phyloP scores from a whole-genome alignment of 92 coral and sea anemone genomes.

The Epizoanthus stellaris region DNA sequence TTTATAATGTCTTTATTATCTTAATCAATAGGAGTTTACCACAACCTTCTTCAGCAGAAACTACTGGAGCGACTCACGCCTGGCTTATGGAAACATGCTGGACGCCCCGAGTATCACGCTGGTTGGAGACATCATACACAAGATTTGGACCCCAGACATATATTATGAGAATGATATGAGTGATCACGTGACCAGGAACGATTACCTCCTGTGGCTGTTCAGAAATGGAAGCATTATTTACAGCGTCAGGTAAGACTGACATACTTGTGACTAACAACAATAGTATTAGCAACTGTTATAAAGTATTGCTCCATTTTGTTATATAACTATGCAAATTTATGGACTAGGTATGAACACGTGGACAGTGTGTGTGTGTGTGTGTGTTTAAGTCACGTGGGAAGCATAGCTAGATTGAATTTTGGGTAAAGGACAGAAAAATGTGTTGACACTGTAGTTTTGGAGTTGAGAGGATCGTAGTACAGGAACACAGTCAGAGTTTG shows the following conservation, averaged over 20 bases:
- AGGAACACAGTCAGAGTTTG: no score
- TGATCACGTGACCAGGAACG: constrained; percentile 68
- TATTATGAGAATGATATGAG: constrained; percentile 69
- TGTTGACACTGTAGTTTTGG: no score
- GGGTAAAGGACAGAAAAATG: no score
- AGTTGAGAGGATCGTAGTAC: no score
- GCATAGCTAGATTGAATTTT: no score
- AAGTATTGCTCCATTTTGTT: no score
- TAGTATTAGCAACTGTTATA: no score
- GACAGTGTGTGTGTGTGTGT: no score
- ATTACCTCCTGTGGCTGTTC: constrained; percentile 61
- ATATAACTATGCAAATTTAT: no score
- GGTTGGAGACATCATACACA: constrained; percentile 55
- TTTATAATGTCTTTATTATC: not conserved
- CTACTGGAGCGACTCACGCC: constrained; percentile 72
- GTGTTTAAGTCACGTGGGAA: no score
- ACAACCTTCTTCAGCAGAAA: constrained; percentile 75
- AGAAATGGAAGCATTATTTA: constrained; percentile 61
- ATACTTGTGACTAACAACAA: no score
- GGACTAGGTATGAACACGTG: no score
- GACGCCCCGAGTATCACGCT: constrained; percentile 64
- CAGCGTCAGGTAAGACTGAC: constrained; percentile 59
- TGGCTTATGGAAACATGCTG: constrained; percentile 61
- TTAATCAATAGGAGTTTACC: constrained; percentile 65
- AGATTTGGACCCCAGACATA: constrained; percentile 79